phyloP scores from a whole-genome alignment of 2,113 vertebrate genomes.

The Nycticebus coucang region DNA sequence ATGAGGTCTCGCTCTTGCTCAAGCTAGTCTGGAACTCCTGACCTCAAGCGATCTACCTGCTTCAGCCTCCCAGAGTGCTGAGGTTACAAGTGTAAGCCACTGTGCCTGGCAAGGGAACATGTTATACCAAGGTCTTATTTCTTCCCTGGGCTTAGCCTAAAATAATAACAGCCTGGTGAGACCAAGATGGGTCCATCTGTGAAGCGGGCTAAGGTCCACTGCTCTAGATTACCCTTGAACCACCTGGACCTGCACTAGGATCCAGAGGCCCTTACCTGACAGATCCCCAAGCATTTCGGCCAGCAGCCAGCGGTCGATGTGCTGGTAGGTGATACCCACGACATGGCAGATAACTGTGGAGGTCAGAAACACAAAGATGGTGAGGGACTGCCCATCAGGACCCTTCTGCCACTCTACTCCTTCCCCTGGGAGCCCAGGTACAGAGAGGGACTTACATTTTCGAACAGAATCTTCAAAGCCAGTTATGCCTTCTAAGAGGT shows the following conservation, averaged over 20 bases:
- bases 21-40: too few species aligned
- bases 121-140: neutral
- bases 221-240: neutral
- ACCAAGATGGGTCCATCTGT: too few species aligned
- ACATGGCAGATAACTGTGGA: constrained; percentile 94
- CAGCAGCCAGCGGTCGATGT: constrained; percentile 92
- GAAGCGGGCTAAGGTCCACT: neutral
- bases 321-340: constrained; percentile 96
- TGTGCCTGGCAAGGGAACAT: neutral
- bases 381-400: neutral
- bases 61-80: too few species aligned
- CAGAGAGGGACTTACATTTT: constrained; percentile 88
- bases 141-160: neutral
- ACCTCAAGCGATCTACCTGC: too few species aligned
- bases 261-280: constrained; percentile 85
- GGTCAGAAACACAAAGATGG: neutral
- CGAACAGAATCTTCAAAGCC: constrained; percentile 95
- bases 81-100: too few species aligned
- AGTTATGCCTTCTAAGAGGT: constrained; percentile 92
- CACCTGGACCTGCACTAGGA: neutral
- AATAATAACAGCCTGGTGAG: fast-evolving
- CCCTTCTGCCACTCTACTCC: neutral
- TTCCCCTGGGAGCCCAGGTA: neutral
- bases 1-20: too few species aligned
- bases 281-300: constrained; percentile 95